phyloP scores from a whole-genome alignment of 2,888 invertebrate genomes.

The Coleophora deauratella region DNA sequence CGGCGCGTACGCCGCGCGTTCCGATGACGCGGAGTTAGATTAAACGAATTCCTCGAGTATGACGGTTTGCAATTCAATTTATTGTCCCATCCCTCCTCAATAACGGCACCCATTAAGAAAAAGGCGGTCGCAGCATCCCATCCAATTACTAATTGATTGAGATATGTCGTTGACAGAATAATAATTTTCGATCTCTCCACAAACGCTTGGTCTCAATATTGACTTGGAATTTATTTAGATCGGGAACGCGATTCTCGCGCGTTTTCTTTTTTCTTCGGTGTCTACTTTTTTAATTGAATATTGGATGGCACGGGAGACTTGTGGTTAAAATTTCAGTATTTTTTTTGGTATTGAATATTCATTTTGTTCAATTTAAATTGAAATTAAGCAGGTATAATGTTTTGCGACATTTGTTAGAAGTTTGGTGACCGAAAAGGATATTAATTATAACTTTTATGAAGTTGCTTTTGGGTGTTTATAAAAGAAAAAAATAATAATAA shows the following conservation, averaged over 20 bases:
- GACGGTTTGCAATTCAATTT: constrained; percentile 43
- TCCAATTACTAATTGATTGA: constrained; percentile 45
- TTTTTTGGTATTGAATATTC: constrained; percentile 12
- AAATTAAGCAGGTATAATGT: constrained; percentile 15
- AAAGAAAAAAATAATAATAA: no score
- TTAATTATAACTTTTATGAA: constrained; percentile 5
- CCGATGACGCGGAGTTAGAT: constrained; percentile 12
- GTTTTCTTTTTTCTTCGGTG: constrained; percentile 6
- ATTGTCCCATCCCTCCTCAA: constrained; percentile 27
- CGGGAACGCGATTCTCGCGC: neutral
- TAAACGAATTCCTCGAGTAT: constrained; percentile 42
- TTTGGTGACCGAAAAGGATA: constrained; percentile 3
- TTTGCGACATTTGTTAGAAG: constrained; percentile 9
- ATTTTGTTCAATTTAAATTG: constrained; percentile 4
- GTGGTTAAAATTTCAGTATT: neutral
- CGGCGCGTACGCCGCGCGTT: no score
- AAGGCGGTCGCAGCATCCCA: constrained; percentile 39
- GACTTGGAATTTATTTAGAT: no score
- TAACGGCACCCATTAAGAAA: constrained; percentile 43
- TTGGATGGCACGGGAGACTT: constrained; percentile 7
- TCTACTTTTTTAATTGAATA: constrained; percentile 27
- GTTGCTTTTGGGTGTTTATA: neutral
- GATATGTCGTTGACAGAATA: constrained; percentile 38
- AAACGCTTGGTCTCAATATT: no score
- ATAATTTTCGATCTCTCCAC: constrained; percentile 28